Evolutionary conservation across 92 coral and sea anemone species (phyloP).

Genomic region (Zoanthus solanderi): DNA sequence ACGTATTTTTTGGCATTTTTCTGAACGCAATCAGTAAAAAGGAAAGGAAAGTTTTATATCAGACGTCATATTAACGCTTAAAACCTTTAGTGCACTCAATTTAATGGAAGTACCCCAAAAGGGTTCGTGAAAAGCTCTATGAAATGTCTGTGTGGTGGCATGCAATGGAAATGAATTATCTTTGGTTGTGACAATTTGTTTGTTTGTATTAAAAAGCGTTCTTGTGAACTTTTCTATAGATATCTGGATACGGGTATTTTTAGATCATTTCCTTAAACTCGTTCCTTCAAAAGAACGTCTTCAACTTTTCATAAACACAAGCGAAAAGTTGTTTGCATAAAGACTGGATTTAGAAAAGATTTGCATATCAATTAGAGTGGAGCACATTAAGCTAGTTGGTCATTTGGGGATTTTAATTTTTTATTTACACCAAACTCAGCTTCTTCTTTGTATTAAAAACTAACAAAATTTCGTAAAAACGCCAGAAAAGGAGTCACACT

Average conservation of each 20-base stretch:
- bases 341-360: conserved; percentile 6
- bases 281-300: background rate
- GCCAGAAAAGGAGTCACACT: background rate
- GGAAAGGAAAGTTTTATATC: too few relatives aligned
- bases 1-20: background rate
- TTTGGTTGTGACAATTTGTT: background rate
- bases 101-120: conserved; percentile 3
- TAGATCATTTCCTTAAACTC: background rate
- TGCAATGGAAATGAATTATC: conserved; percentile 1
- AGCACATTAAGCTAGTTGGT: conserved; percentile 3
- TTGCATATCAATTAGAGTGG: conserved; percentile 21
- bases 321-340: conserved; percentile 3
- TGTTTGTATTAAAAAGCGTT: background rate
- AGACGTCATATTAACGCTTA: background rate
- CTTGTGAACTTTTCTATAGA: background rate
- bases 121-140: background rate
- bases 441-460: background rate
- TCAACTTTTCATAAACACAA: background rate
- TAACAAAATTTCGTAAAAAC: background rate
- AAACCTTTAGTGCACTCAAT: background rate
- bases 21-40: background rate
- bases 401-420: background rate
- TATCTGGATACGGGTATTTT: background rate
- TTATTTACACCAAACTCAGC: background rate
- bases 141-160: background rate